Base-by-base conservation (phyloP, 2,797 vertebrate genomes). In the Salmo trutta region DNA sequence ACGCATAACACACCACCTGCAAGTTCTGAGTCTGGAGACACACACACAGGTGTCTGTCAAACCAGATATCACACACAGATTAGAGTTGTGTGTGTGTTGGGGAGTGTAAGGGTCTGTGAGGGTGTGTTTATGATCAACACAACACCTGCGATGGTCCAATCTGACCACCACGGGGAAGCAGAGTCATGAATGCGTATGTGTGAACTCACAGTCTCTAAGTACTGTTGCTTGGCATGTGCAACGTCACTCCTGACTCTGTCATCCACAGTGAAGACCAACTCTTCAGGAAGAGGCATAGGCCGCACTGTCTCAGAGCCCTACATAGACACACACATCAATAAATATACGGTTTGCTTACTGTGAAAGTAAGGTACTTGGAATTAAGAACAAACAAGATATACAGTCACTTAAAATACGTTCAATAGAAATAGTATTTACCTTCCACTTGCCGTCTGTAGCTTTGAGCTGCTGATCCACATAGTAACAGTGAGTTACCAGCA, bases 241-340 rank as follows among this genome's bases (percentile, higher is more conserved):
- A 99, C 96, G 82, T 95, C 94, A 56, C 82, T 86, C 29, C 81
- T 77, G 41, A 94, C 77, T 88, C 91, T 94, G 79, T 95, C 86
- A 81, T 99, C 96, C 85, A 98, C 79, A 1, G 93, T 97, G 80
- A 99, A 99, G 79, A 95, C 84, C 75, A 99, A 93, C 86, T 99
- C 98, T 67, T 96, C 94, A 1, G 98, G 96, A 79, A 80, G 74
- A 0, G 95, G 91, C 24, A 97, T 84, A 17, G 93, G 71, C 71
- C 95, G 94, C 65, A 96, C 91, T 54, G 82, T 81, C 36, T 95
- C 91, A 73, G 96, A 93, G 73, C 97, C 97, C 98, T 95, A 7
- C 69, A 78, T 71, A 92, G 78, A 80, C 14, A 24, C 73, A 3
- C 5, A 79, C 15, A 36, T 36, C 36, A 36, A 36, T 0, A 36